Evolutionary conservation across 2,888 invertebrate genomes (phyloP), one percentile per base, ranked within the genome.

Genomic region (Elegia similella): DNA sequence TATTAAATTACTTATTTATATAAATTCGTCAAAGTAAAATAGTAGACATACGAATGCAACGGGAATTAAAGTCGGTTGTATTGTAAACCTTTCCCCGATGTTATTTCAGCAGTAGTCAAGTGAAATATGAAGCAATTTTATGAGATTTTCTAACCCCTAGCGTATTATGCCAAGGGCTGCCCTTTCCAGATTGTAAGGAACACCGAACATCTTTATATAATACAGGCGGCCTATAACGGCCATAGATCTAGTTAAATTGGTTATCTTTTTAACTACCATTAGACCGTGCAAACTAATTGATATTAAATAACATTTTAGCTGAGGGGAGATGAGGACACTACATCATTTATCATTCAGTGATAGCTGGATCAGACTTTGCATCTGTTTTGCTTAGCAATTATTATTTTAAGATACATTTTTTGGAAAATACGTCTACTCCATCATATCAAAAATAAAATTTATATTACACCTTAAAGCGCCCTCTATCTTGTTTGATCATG

Each of bases 221-320:
- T 13, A 57, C 29, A n/a, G 30, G 15, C 7, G 47, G 29, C 8
- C 56, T 46, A 38, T 57, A 60, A 55, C 23, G 29, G 15, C 43
- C 38, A 57, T 17, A 61, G 74, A 29, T 72, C 72, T 58, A 12
- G 30, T 46, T 65, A 63, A 59, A 61, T 44, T 67, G 69, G 73
- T 34, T 29, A 30, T 58, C 44, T 55, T 58, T 55, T 43, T 42
- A 55, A 57, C 60, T 53, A 32, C 50, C 42, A 38, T 38, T 17
- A 59, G 61, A 66, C 65, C 59, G 66, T 63, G 66, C 62, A 63
- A 70, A 66, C 69, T 81, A 80, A 83, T 83, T 84, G 80, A 81
- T 82, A 80, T 80, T 77, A 78, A 82, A 84, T 79, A 81, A 78
- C 75, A 70, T 79, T 75, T 70, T 70, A 64, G 64, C 59, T 43